Evolutionary conservation across 1,140 invertebrate species (phyloP).

Genomic region (Temnothorax nylanderi): DNA sequence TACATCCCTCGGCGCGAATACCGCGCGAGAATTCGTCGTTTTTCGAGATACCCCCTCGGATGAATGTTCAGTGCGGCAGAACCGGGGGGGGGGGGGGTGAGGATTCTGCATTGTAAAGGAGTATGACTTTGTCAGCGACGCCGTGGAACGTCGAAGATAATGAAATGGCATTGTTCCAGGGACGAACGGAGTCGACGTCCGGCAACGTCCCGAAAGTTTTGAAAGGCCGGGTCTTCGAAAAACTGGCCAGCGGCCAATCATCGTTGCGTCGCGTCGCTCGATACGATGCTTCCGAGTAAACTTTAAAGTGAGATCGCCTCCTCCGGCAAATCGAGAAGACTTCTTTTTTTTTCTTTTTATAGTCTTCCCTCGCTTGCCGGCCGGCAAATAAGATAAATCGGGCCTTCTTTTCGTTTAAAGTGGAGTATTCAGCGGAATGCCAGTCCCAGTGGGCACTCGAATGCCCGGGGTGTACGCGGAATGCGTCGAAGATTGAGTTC

Average conservation of each 20-base stretch:
- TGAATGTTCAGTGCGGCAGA: neutral
- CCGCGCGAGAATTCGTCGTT: neutral
- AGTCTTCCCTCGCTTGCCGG: neutral
- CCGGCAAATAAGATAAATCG: slow-evolving; percentile 20
- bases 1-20: neutral
- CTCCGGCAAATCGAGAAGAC: neutral
- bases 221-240: slow-evolving; percentile 30
- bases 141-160: slow-evolving; percentile 52
- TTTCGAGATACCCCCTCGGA: neutral
- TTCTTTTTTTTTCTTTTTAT: too few relatives aligned
- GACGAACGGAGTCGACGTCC: slow-evolving; percentile 40
- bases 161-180: slow-evolving; percentile 70
- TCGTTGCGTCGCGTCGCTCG: slow-evolving; percentile 6
- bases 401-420: neutral
- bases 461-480: neutral
- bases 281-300: slow-evolving; percentile 45
- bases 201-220: slow-evolving; percentile 35
- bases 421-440: neutral
- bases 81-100: neutral
- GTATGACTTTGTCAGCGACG: slow-evolving; percentile 24
- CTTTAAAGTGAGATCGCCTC: slow-evolving; percentile 50
- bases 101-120: slow-evolving; percentile 30
- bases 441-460: neutral
- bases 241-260: slow-evolving; percentile 63
- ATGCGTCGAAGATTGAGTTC: neutral